Evolutionary conservation across 2,113 vertebrate genomes (phyloP), one percentile per base, ranked within the genome.

Genomic region (Seriola dumerili): DNA sequence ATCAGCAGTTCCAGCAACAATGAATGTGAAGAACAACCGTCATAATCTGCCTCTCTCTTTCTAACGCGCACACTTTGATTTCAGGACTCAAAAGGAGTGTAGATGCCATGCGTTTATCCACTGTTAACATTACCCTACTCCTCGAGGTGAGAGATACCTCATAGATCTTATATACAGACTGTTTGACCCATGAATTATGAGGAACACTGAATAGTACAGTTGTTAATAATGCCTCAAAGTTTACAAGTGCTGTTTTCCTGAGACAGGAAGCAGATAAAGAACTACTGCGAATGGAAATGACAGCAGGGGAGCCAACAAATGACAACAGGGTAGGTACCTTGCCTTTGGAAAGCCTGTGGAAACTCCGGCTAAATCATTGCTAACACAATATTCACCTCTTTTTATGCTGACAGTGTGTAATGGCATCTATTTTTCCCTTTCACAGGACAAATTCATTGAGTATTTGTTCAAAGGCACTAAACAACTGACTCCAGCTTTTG

Each of bases 401-500:
- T 54, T 29, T 34, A 62, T 62, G 23, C 14, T 9, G 11, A 13
- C 3, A 13, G n/a, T 23, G 0, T 36, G 4, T 29, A 29, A 29
- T 29, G 29, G 29, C 29, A 2, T 65, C 14, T 68, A 0, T 12
- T 63, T 68, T 55, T 54, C 14, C 14, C 57, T 46, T 46, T 72
- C 36, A 48, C 74, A 95, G 94, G 4, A 77, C 4, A 0, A 1
- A 0, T 93, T 90, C 25, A 71, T 94, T 8, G 0, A 14, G 0
- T 0, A 19, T 57, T 77, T 95, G 69, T 42, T 82, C 21, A 0
- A 0, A 0, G 52, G 21, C 7, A 29, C 85, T 1, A 3, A 57
- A 13, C 0, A 0, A 0, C 4, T 88, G 10, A 0, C 0, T 0
- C 0, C 0, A 25, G 0, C 0, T 0, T 55, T 25, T 57, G 14